Base-by-base conservation (phyloP, 2,113 vertebrate genomes). In the Mola mola region DNA sequence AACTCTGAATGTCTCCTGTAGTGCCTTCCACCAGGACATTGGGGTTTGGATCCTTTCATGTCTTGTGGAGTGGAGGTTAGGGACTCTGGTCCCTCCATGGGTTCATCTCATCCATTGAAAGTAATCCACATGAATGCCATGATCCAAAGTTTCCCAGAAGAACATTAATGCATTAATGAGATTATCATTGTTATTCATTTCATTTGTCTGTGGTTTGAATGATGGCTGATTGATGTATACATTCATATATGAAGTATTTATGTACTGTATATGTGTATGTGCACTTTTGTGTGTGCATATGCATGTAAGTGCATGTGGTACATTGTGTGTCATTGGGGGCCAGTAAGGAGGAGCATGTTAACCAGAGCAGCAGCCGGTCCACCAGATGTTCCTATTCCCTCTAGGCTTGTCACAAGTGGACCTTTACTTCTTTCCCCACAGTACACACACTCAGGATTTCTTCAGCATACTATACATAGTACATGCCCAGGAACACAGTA, bases 371-470 rank as follows among this genome's bases (percentile, higher is more conserved):
- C 90, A 91, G 92, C 90, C 85, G 87, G 83, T 87, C 79, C 78
- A 85, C 83, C 90, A 92, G 90, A 92, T 92, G 92, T 92, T 92
- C 55, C 66, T 53, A 72, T 78, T 91, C 88, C 89, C 89, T 68
- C 61, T 70, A 85, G 88, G 75, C 77, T 85, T 88, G 90, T 90
- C 86, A 87, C 76, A 84, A 83, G 83, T 86, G 85, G 87, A 91
- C 90, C 90, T 92, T 91, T 88, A 83, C 84, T 87, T 89, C 82
- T 72, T 60, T 79, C 68, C 68, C 69, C 43, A 56, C 43, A 38
- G 52, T 19, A 52, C 37, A 64, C 37, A 52, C 25, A 70, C 40
- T 4, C 53, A 22, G 17, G 41, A 46, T 61, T 66, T 51, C 42
- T 37, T 59, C 26, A 33, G 52, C 33, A 44, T 55, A 56, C 58